Evolutionary conservation across 2,113 vertebrate genomes (phyloP).

Genomic region (Tursiops truncatus): DNA sequence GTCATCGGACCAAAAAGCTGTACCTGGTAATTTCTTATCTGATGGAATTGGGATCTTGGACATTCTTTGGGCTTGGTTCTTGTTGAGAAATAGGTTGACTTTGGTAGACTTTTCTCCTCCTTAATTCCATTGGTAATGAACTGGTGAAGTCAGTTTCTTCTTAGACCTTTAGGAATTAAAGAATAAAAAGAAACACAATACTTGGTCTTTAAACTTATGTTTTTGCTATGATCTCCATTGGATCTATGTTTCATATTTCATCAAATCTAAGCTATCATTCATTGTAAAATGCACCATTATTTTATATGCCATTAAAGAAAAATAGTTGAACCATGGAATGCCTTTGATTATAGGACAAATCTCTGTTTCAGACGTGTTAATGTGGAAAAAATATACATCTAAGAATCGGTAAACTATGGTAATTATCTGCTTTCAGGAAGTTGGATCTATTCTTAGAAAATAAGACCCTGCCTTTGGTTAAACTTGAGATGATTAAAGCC

Average conservation of each 20-base stretch:
- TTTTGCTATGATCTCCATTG: constrained; percentile 11
- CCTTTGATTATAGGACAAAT: constrained; percentile 1
- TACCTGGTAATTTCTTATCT: neutral
- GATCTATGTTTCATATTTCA: neutral
- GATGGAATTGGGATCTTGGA: neutral
- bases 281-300: neutral
- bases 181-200: neutral
- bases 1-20: neutral
- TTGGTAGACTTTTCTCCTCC: constrained; percentile 29
- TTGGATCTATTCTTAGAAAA: constrained; percentile 50
- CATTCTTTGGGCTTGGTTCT: constrained; percentile 44
- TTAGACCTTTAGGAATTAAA: constrained; percentile 11
- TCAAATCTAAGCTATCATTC: neutral
- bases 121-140: neutral
- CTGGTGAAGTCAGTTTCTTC: constrained; percentile 6
- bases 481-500: neutral
- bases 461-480: constrained; percentile 23
- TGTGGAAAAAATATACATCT: constrained; percentile 2
- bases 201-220: neutral
- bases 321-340: neutral
- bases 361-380: constrained; percentile 26
- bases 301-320: neutral
- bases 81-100: constrained; percentile 12
- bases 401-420: constrained; percentile 8
- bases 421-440: neutral